A percentile compares a stretch with the other conserved stretches of the same genome.
These are phyloP conservation scores for Homalodisca vitripennis DNA, from an alignment of 1,140 invertebrate genomes.

Conservation along the genomic window DNA sequence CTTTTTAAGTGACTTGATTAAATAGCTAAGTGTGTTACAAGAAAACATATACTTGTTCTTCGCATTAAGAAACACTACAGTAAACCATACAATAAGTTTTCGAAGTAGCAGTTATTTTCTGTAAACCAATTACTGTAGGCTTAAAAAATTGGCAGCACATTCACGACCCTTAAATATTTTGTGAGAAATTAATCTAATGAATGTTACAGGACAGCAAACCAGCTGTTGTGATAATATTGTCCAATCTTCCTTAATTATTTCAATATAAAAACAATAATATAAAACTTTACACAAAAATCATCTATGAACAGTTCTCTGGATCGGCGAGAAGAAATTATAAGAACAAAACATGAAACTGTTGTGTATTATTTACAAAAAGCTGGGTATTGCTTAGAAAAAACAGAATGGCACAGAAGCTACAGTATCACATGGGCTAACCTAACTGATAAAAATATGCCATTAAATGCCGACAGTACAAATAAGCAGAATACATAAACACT, in stretches of 20 bases:
- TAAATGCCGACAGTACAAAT: slow-evolving; percentile 27
- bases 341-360: not conserved
- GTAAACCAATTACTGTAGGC: too few relatives aligned
- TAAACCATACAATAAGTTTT: too few relatives aligned
- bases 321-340: not conserved
- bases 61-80: too few relatives aligned
- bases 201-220: not conserved
- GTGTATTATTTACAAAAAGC: slow-evolving; percentile 3
- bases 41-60: too few relatives aligned
- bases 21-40: too few relatives aligned
- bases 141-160: too few relatives aligned
- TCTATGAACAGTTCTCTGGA: not conserved
- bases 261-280: slow-evolving; percentile 16
- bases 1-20: too few relatives aligned
- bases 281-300: slow-evolving; percentile 25
- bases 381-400: slow-evolving; percentile 3
- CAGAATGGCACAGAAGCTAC: slow-evolving; percentile 10
- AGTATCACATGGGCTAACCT: slow-evolving; percentile 11
- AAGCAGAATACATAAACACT: slow-evolving; percentile 18
- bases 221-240: not conserved
- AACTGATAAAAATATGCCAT: slow-evolving; percentile 9
- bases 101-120: too few relatives aligned
- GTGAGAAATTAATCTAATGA: slow-evolving; percentile 8
- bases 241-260: not conserved
- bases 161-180: too few relatives aligned